phyloP scores from a whole-genome alignment of 2,888 invertebrate species.

The Maniola hyperantus region DNA sequence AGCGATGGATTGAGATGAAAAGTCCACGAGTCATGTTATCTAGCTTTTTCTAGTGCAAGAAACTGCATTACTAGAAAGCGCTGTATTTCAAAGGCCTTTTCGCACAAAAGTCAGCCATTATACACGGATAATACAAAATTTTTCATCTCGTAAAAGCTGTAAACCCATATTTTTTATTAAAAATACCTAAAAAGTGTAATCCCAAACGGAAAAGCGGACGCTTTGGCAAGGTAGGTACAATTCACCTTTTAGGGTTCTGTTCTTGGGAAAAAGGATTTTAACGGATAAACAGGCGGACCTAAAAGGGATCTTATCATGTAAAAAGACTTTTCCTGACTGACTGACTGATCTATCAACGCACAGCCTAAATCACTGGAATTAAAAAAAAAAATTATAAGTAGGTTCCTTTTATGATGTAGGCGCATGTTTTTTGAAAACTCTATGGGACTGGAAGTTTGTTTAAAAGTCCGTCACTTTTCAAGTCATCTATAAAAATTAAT shows the following conservation, averaged over 20 bases:
- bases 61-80: constrained; percentile 12
- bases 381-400: too few relatives aligned
- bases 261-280: background rate
- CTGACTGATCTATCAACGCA: too few relatives aligned
- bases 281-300: background rate
- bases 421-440: too few relatives aligned
- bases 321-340: too few relatives aligned
- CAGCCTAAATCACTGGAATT: too few relatives aligned
- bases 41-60: constrained; percentile 13
- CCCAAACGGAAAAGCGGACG: constrained; percentile 21
- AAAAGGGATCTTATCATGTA: background rate
- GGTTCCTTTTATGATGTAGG: too few relatives aligned
- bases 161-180: constrained; percentile 37
- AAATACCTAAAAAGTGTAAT: constrained; percentile 30
- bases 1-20: too few relatives aligned
- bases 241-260: constrained; percentile 14
- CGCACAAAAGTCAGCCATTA: constrained; percentile 12
- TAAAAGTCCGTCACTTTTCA: too few relatives aligned
- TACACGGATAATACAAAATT: constrained; percentile 28
- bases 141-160: constrained; percentile 35
- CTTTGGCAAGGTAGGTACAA: constrained; percentile 7
- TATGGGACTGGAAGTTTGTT: too few relatives aligned
- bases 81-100: constrained; percentile 21
- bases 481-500: too few relatives aligned
- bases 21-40: too few relatives aligned